Conservation (phyloP, 2,113 vertebrate genomes). For the Cinclus cinclus region DNA sequence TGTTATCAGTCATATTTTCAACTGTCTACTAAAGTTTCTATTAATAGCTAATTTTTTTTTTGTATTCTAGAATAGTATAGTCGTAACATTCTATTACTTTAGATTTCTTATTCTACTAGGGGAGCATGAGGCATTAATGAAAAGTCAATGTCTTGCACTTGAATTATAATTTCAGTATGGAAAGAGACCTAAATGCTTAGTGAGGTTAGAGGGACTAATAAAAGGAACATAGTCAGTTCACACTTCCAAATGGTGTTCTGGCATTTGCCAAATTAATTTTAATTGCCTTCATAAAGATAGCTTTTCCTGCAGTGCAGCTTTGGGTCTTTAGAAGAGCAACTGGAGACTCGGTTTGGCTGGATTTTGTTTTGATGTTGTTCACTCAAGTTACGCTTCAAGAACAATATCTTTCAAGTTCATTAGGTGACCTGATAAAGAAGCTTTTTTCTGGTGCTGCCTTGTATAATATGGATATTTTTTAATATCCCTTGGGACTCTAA, state of each 20-base stretch:
- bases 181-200: constrained; percentile 37
- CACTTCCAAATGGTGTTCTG: constrained; percentile 36
- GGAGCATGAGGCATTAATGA: constrained; percentile 57
- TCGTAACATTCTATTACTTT: not conserved
- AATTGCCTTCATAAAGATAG: constrained; percentile 25
- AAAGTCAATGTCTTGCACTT: constrained; percentile 65
- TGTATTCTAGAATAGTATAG: not conserved
- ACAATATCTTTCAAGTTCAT: not conserved
- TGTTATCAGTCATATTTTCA: not conserved
- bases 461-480: not conserved
- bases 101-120: constrained; percentile 31
- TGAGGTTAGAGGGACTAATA: constrained; percentile 62
- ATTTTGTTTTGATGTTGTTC: constrained; percentile 26
- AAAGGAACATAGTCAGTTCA: constrained; percentile 42
- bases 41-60: not conserved
- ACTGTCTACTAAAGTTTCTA: not conserved
- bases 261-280: constrained; percentile 61
- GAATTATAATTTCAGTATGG: constrained; percentile 25
- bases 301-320: constrained; percentile 12
- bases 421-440: not conserved
- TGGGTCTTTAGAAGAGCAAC: not conserved
- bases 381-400: not conserved
- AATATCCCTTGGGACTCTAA: not conserved
- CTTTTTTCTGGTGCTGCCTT: not conserved
- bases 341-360: not conserved